Base-by-base conservation (phyloP, 2,888 invertebrate species). In the Buathra laborator region DNA sequence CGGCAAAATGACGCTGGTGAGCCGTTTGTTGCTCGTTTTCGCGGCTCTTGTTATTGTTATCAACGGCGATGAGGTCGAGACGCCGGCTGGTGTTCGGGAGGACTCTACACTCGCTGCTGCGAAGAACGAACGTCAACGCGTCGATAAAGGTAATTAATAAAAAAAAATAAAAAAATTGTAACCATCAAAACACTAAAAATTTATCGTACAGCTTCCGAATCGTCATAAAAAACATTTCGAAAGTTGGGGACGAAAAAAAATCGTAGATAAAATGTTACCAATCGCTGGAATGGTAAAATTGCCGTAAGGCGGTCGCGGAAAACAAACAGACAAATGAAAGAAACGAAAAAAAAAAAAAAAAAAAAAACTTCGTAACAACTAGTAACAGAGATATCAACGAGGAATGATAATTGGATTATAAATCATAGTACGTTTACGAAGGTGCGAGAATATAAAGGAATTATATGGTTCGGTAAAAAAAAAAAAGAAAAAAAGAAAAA, bases 121-220 rank as follows among this genome's bases (percentile, higher is more conserved):
- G 64, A 75, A 37, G 79, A 81, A 76, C 66, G 87, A 88, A 66
- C 89, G 86, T 59, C 89, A 88, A 44, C 86, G 82, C 70, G 67
- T 85, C 78, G 88, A 90, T 77, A 90, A 87, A 92, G 92, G 92
- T 92, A 67, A 79, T 78, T 79, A n/a, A 0, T 9, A 10, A 10
- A 46, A 46, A 37, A 37, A 37, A 7, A 37, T 1, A 37, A 37
- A 37, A 37, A 37, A 37, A 37, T 24, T 24, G 2, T 24, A 24
- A 24, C 24, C 24, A 24, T 24, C 24, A 24, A 24, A 24, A 24
- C 24, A 24, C 1, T 24, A 37, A 37, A 5, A 37, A 37, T 37
- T 7, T 37, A 37, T 37, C 37, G 5, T 7, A 7, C 37, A 37
- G 9, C 7, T 56, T 24, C 5, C 24, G 19, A 24, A 24, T 12